Conservation (phyloP, 1,140 invertebrate species). For the Drosophila teissieri region DNA sequence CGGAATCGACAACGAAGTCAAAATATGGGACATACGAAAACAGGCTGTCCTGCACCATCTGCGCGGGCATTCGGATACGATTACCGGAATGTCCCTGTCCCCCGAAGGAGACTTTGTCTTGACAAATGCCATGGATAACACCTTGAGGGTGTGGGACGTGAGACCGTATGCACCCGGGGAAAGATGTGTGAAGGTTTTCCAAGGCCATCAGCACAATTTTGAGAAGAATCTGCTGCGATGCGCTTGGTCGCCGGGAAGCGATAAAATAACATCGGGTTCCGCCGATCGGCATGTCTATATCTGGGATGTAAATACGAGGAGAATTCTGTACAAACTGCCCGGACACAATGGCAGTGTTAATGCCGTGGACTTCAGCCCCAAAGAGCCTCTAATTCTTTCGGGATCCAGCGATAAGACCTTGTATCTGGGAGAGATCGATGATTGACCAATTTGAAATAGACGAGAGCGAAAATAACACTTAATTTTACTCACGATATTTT, state of each 20-base stretch:
- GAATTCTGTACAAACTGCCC: slow-evolving; percentile 98
- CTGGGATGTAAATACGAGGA: slow-evolving; percentile 96
- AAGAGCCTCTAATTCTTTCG: slow-evolving; percentile 97
- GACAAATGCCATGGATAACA: slow-evolving; percentile 99
- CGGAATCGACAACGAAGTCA: slow-evolving; percentile 99
- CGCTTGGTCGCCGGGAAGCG: slow-evolving; percentile 95
- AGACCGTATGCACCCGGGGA: slow-evolving; percentile 93
- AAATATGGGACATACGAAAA: slow-evolving; percentile 98
- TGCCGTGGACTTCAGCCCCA: slow-evolving; percentile 97
- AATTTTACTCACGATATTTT: slow-evolving; percentile 5
- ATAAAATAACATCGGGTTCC: slow-evolving; percentile 94
- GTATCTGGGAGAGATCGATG: slow-evolving; percentile 97
- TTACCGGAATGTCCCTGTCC: slow-evolving; percentile 96
- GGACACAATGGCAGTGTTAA: slow-evolving; percentile 99
- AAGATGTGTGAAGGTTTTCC: slow-evolving; percentile 96
- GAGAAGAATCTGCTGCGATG: slow-evolving; percentile 97
- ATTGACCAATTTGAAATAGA: slow-evolving; percentile 86
- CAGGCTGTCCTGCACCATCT: slow-evolving; percentile 94
- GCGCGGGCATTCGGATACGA: slow-evolving; percentile 95
- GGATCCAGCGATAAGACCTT: slow-evolving; percentile 98
- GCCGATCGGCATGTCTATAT: slow-evolving; percentile 98
- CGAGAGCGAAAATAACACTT: neutral
- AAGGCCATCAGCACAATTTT: slow-evolving; percentile 98
- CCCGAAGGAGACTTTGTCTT: slow-evolving; percentile 97
- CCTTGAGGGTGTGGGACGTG: slow-evolving; percentile 92